phyloP scores from a whole-genome alignment of 1,140 invertebrate genomes.

The Xylocopa sonorina region DNA sequence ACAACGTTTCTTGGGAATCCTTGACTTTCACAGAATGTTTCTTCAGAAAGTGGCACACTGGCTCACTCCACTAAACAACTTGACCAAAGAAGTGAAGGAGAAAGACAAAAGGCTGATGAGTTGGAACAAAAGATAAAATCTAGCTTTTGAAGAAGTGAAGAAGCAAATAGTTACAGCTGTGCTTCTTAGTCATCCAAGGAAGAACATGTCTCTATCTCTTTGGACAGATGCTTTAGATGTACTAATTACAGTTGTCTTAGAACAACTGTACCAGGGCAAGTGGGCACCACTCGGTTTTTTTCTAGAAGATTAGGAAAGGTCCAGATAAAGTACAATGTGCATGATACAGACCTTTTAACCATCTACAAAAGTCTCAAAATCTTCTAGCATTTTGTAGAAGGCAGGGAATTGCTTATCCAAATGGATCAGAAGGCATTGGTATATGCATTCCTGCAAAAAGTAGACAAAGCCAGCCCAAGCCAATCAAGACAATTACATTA shows the following conservation, averaged over 20 bases:
- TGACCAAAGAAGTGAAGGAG: background rate
- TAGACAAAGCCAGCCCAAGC: background rate
- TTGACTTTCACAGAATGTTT: too few relatives aligned
- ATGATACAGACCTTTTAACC: background rate
- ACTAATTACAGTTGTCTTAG: too few relatives aligned
- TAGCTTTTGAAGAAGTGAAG: slow-evolving; percentile 3
- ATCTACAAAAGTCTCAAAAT: background rate
- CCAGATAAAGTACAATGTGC: too few relatives aligned
- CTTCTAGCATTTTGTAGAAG: background rate
- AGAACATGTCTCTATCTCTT: background rate
- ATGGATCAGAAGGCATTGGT: slow-evolving; percentile 15
- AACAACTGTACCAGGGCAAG: too few relatives aligned
- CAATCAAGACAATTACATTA: background rate
- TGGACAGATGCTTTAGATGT: too few relatives aligned
- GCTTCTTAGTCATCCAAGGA: background rate
- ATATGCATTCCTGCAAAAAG: slow-evolving; percentile 15
- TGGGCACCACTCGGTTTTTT: too few relatives aligned
- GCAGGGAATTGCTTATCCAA: background rate
- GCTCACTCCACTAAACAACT: background rate
- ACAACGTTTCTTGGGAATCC: too few relatives aligned
- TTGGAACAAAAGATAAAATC: background rate
- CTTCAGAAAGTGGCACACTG: too few relatives aligned
- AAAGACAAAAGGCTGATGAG: background rate
- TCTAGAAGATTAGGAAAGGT: too few relatives aligned
- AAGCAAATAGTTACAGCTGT: background rate